Conservation (phyloP, 2,888 invertebrate genomes). For the Heliconius erato region DNA sequence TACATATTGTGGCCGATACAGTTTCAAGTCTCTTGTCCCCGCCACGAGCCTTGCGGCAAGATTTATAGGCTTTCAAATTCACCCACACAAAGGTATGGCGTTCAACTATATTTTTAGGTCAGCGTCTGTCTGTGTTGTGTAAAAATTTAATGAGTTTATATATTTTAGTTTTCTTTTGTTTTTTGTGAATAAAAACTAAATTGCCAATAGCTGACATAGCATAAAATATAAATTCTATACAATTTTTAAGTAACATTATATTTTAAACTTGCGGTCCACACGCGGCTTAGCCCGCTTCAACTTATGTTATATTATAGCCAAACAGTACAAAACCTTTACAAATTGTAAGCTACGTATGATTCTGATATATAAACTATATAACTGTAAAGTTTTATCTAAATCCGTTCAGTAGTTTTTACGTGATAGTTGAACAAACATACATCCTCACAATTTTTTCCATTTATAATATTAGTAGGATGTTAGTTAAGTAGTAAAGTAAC, state of each 20-base stretch:
- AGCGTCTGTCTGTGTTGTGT: slow-evolving; percentile 45
- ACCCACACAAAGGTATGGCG: slow-evolving; percentile 65
- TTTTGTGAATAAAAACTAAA: background rate
- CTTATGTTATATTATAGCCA: too few species aligned
- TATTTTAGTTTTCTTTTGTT: background rate
- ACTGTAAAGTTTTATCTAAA: too few species aligned
- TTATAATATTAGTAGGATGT: background rate
- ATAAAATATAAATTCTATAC: background rate
- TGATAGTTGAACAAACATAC: too few species aligned
- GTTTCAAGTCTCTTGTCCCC: slow-evolving; percentile 64
- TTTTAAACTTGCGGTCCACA: too few species aligned
- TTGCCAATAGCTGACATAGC: background rate
- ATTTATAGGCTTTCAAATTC: slow-evolving; percentile 80
- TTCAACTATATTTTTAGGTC: slow-evolving; percentile 73
- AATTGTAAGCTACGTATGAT: too few species aligned
- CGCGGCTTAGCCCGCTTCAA: too few species aligned
- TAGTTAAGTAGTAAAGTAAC: slow-evolving; percentile 16
- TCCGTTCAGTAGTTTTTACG: too few species aligned
- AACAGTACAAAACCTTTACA: too few species aligned
- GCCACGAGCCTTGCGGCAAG: slow-evolving; percentile 61
- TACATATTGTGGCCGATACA: slow-evolving; percentile 63
- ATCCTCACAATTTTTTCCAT: too few species aligned
- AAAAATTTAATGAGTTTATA: slow-evolving; percentile 31
- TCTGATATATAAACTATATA: too few species aligned
- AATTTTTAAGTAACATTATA: background rate